Conservation (phyloP, 1,140 invertebrate species). For the Drosophila teissieri region DNA sequence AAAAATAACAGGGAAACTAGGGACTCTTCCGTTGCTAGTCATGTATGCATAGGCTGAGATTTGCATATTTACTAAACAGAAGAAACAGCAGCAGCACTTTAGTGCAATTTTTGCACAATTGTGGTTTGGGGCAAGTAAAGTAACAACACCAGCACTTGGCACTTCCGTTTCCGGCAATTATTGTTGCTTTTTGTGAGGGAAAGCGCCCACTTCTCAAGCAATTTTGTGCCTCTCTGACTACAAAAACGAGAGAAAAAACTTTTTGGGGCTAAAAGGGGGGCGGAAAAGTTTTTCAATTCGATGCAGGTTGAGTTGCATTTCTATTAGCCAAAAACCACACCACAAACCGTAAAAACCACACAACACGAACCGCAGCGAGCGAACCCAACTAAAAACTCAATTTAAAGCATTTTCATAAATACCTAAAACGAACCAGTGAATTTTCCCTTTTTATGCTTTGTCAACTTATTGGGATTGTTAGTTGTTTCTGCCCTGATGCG, state of each 20-base stretch:
- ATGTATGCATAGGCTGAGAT: slow-evolving; percentile 38
- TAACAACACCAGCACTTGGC: slow-evolving; percentile 73
- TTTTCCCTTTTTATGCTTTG: slow-evolving; percentile 24
- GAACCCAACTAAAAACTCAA: slow-evolving; percentile 41
- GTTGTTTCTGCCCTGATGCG: slow-evolving; percentile 62
- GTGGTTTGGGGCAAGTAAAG: slow-evolving; percentile 30
- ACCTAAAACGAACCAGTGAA: slow-evolving; percentile 28
- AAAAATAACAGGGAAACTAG: not conserved
- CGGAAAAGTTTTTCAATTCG: slow-evolving; percentile 71
- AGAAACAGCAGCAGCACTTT: slow-evolving; percentile 52
- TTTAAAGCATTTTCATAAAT: slow-evolving; percentile 54
- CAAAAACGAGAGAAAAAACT: slow-evolving; percentile 1
- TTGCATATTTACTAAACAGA: slow-evolving; percentile 35
- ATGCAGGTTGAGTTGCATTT: slow-evolving; percentile 58
- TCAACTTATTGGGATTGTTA: slow-evolving; percentile 50
- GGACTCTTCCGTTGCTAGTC: not conserved
- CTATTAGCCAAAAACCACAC: slow-evolving; percentile 18
- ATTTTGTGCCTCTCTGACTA: slow-evolving; percentile 7
- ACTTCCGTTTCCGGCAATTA: slow-evolving; percentile 82
- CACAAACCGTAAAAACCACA: slow-evolving; percentile 22
- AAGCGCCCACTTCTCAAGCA: slow-evolving; percentile 35
- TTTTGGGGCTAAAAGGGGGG: slow-evolving; percentile 26
- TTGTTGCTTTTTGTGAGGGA: slow-evolving; percentile 43
- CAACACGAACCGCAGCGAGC: slow-evolving; percentile 14
- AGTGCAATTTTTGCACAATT: slow-evolving; percentile 53